Conservation (phyloP, 2,113 vertebrate species). For the Empidonax traillii region DNA sequence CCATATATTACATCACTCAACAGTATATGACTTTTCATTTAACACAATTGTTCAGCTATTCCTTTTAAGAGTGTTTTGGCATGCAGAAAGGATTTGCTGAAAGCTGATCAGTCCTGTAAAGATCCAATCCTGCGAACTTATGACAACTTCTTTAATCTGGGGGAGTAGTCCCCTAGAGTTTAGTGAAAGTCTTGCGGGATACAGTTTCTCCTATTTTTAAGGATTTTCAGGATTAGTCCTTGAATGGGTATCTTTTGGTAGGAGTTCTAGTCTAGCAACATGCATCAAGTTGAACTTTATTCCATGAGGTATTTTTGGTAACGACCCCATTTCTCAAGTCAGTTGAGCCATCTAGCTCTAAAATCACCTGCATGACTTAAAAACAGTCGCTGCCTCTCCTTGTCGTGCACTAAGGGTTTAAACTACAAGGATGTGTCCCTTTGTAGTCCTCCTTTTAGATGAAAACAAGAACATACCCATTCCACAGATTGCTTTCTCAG, state of each 20-base stretch:
- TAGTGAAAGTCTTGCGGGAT: not conserved
- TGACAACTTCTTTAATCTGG: not conserved
- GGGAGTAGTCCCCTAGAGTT: not conserved
- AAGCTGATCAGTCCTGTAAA: not conserved
- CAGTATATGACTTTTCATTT: not conserved
- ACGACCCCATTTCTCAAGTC: not conserved
- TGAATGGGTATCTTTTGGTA: not conserved
- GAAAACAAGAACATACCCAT: not conserved
- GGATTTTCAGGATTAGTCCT: not conserved
- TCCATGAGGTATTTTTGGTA: conserved; percentile 40
- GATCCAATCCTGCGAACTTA: not conserved
- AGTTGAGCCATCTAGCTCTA: not conserved
- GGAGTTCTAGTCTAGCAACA: not conserved
- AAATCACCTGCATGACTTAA: not conserved
- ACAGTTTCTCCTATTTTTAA: not conserved
- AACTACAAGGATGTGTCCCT: not conserved
- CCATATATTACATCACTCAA: not conserved
- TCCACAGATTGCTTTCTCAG: not conserved
- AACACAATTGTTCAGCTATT: not conserved
- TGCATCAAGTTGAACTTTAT: not conserved
- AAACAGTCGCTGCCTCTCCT: not conserved
- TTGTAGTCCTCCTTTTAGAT: not conserved
- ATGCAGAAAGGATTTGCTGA: not conserved
- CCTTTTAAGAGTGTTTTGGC: not conserved
- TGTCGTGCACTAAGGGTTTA: not conserved